Evolutionary conservation across 2,888 invertebrate genomes (phyloP), one percentile per base, ranked within the genome.

Genomic region (Seladonia tumulorum): DNA sequence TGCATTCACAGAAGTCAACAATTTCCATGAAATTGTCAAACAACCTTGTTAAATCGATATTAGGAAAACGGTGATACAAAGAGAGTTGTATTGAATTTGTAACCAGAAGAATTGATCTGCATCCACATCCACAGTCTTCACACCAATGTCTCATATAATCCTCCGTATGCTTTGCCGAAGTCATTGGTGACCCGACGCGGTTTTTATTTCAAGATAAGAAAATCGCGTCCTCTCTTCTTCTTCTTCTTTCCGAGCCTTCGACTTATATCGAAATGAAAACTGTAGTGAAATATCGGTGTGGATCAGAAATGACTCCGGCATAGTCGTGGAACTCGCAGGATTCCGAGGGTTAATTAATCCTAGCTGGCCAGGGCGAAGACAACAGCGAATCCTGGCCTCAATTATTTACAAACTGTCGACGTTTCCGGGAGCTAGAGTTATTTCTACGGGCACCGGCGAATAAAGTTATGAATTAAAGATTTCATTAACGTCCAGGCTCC

Each of bases 401-500:
- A 83, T 79, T 85, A 85, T 85, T 76, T 83, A 82, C 79, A 85
- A 68, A 29, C 39, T 18, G 71, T 4, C n/a, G 47, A 57, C 66
- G 73, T 71, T 29, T 22, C 60, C 39, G 42, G 60, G 18, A 18
- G 14, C 53, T 66, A 2, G 29, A 18, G 16, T 22, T 53, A 29
- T 70, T n/a, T 49, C 45, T 29, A 49, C 22, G 45, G 57, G 18
- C 8, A 25, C 14, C 45, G 18, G 29, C 60, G 63, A 47, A 76
- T 45, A 45, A 29, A 74, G 73, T 86, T 79, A 81, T 73, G 60
- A 79, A 75, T 14, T 22, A 83, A 75, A 72, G 76, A 76, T 88
- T 88, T 81, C 79, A 84, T 89, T 82, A 87, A 77, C 82, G 73
- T 25, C 78, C 68, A 8, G 76, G 76, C 39, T 39, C 76, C 63